Conservation (phyloP, 2,888 invertebrate genomes). For the Pterostichus madidus region DNA sequence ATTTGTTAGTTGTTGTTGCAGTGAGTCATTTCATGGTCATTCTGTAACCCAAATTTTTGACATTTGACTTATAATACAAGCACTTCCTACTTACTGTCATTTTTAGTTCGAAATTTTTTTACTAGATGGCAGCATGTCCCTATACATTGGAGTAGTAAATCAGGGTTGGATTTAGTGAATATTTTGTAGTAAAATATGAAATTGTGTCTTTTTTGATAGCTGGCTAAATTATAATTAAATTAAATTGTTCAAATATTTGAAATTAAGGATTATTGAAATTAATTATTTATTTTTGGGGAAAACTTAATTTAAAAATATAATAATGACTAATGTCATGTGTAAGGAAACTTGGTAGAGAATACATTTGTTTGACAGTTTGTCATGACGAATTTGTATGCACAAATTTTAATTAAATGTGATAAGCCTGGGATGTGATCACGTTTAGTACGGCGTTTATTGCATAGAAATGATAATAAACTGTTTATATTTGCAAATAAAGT, state of each 20-base stretch:
- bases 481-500: constrained; percentile 14
- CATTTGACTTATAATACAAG: constrained; percentile 6
- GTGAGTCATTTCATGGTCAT: constrained; percentile 58
- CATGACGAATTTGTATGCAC: constrained; percentile 1
- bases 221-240: too few species aligned
- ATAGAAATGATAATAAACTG: constrained; percentile 2
- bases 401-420: constrained; percentile 21
- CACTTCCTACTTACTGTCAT: constrained; percentile 23
- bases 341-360: neutral
- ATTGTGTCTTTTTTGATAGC: too few species aligned
- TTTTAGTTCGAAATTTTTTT: neutral
- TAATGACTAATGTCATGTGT: too few species aligned
- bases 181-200: too few species aligned
- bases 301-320: too few species aligned
- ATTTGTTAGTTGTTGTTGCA: constrained; percentile 16
- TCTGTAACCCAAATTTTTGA: constrained; percentile 57
- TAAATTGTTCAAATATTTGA: too few species aligned
- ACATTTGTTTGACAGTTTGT: constrained; percentile 40
- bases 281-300: too few species aligned
- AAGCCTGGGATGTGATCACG: neutral
- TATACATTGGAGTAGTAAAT: neutral
- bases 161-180: too few species aligned
- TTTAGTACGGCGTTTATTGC: neutral
- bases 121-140: constrained; percentile 19
- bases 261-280: too few species aligned